Conservation (phyloP, 2,888 invertebrate genomes). For the Drosophila pegasa region DNA sequence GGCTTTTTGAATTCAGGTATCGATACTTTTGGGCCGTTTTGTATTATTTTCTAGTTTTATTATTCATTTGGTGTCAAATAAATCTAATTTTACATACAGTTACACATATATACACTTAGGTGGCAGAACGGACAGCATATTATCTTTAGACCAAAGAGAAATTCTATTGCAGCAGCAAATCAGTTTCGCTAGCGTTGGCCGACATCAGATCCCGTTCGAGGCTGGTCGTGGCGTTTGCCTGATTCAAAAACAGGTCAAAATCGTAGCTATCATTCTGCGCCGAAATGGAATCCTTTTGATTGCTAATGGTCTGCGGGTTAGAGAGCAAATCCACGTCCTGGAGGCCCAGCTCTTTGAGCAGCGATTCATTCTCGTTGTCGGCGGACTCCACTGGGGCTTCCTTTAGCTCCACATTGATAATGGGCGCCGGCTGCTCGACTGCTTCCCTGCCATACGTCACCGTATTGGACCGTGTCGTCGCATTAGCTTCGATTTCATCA, state of each 20-base stretch:
- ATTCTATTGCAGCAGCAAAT: slow-evolving; percentile 75
- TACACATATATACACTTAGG: slow-evolving; percentile 6
- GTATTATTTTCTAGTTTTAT: neutral
- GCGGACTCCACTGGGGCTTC: slow-evolving; percentile 25
- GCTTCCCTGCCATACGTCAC: slow-evolving; percentile 80
- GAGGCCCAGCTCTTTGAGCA: slow-evolving; percentile 87
- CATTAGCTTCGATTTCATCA: slow-evolving; percentile 72
- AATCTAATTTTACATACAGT: neutral
- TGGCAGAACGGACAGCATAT: neutral
- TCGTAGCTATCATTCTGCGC: slow-evolving; percentile 69
- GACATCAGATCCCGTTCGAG: slow-evolving; percentile 79
- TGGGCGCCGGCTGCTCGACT: slow-evolving; percentile 76
- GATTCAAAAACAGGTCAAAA: slow-evolving; percentile 81
- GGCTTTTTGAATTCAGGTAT: neutral
- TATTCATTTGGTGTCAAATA: neutral
- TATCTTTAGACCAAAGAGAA: neutral
- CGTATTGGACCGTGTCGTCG: slow-evolving; percentile 22
- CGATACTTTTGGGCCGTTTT: neutral
- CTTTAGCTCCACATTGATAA: slow-evolving; percentile 71
- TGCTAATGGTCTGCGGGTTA: slow-evolving; percentile 70
- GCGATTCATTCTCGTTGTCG: slow-evolving; percentile 64
- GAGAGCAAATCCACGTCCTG: slow-evolving; percentile 85
- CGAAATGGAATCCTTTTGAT: slow-evolving; percentile 65
- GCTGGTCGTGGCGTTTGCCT: slow-evolving; percentile 62
- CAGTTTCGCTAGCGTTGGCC: slow-evolving; percentile 79